Conservation (phyloP, 1,140 invertebrate species). For the Mercenaria mercenaria region DNA sequence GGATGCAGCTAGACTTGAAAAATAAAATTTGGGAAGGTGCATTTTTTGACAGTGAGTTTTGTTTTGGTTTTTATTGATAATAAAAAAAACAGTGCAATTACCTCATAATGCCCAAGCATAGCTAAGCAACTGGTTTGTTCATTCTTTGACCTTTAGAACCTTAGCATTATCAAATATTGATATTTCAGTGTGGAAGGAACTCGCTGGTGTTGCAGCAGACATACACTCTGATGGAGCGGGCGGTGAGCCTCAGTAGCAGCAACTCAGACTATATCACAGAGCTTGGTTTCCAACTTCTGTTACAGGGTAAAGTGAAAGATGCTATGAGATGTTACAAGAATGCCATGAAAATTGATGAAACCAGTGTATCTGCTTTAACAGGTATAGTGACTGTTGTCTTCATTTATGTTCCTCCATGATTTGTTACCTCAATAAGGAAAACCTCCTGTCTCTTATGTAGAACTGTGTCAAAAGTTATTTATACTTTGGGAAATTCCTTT, state of each 20-base stretch:
- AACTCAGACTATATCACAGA: slow-evolving; percentile 92
- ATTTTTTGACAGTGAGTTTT: too few relatives aligned
- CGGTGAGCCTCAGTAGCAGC: slow-evolving; percentile 90
- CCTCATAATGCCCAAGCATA: too few relatives aligned
- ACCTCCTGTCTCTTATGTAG: too few relatives aligned
- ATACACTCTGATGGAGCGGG: slow-evolving; percentile 91
- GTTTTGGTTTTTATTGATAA: too few relatives aligned
- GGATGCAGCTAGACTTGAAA: too few relatives aligned
- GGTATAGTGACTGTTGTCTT: slow-evolving; percentile 78
- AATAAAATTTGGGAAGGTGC: too few relatives aligned
- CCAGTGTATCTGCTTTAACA: slow-evolving; percentile 91
- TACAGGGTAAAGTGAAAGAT: slow-evolving; percentile 92
- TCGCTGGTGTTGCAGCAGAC: slow-evolving; percentile 90
- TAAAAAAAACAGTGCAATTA: too few relatives aligned
- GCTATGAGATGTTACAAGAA: slow-evolving; percentile 92
- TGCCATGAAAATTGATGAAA: slow-evolving; percentile 93
- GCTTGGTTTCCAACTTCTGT: slow-evolving; percentile 92
- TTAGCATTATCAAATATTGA: slow-evolving; percentile 12
- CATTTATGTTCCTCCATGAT: neutral
- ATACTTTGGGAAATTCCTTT: too few relatives aligned
- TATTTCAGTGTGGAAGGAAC: slow-evolving; percentile 90
- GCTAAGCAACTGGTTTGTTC: too few relatives aligned
- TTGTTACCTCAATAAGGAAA: too few relatives aligned
- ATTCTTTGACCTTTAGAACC: too few relatives aligned
- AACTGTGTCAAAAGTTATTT: too few relatives aligned